Base-by-base conservation (phyloP, 2,888 invertebrate genomes). In the Scaptomyza caliginosa region DNA sequence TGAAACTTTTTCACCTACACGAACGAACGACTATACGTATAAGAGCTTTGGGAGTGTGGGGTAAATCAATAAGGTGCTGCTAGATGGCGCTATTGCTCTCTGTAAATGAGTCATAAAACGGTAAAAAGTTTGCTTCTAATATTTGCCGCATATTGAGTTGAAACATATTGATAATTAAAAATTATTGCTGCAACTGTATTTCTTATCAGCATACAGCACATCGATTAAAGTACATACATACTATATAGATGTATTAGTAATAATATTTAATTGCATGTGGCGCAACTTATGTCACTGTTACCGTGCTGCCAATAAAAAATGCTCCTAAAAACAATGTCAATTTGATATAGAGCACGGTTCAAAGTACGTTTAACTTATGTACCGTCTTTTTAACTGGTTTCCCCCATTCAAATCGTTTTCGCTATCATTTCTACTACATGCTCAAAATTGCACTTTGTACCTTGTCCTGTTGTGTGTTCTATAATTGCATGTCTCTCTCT, bases 371-470 rank as follows among this genome's bases (percentile, higher is more conserved):
- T 34, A 52, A 16, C 13, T 45, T 46, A 48, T 55, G 50, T 75
- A 43, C 54, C 72, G 11, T 48, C 21, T 39, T 66, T 59, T 45
- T 51, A 76, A 72, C 74, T 60, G 67, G 73, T 64, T 80, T 74
- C 43, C 73, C 73, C 46, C 73, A 36, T 52, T 70, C 23, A 34
- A 49, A 50, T 67, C 51, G 46, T 64, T 77, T 60, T 34, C 28
- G 38, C 43, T 34, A 56, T 67, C 49, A 57, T 40, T 26, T 3
- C 26, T 26, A 30, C 30, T 30, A 13, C n/a, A n/a, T n/a, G n/a
- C 32, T 32, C 32, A 13, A 13, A 62, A 65, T 13, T 26, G 66
- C 45, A 84, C 78, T 62, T 80, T 84, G 82, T 54, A 84, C 85
- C 57, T 46, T 65, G 59, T 45, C 40, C 65, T 65, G 26, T 24